Conservation (phyloP, 2,797 vertebrate species). For the Gobio occitaniae region DNA sequence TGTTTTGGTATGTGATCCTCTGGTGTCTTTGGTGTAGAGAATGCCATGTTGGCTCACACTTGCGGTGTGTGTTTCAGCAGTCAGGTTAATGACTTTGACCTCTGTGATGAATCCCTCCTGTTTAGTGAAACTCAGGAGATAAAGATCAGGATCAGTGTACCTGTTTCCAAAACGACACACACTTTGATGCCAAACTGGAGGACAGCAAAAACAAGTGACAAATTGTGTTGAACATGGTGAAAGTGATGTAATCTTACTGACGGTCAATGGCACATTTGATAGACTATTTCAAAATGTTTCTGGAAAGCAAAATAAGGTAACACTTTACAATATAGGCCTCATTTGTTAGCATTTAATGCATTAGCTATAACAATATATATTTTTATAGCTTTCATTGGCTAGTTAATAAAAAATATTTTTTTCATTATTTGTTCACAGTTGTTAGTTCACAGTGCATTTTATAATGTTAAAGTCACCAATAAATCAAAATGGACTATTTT, state of each 20-base stretch:
- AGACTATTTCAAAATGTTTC: background rate
- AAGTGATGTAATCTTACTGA: slow-evolving; percentile 6
- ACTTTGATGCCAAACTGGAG: background rate
- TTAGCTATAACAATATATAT: background rate
- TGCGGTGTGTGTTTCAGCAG: slow-evolving; percentile 69
- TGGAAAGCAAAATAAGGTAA: background rate
- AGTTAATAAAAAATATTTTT: background rate
- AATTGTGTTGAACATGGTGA: background rate
- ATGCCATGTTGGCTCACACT: slow-evolving; percentile 51
- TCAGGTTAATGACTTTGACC: slow-evolving; percentile 81
- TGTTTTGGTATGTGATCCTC: slow-evolving; percentile 64
- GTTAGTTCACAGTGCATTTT: background rate
- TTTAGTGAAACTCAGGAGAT: slow-evolving; percentile 17
- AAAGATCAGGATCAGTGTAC: background rate
- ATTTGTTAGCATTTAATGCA: background rate
- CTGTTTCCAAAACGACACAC: background rate
- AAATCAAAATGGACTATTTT: background rate
- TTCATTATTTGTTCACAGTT: background rate
- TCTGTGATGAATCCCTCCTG: slow-evolving; percentile 25
- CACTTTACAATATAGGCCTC: background rate
- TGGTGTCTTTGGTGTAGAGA: slow-evolving; percentile 67
- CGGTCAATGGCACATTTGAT: background rate
- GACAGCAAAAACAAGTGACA: background rate
- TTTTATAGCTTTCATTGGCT: background rate
- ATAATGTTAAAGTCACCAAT: background rate